phyloP scores from a whole-genome alignment of 2,888 invertebrate species.

The Blastobasis adustella region DNA sequence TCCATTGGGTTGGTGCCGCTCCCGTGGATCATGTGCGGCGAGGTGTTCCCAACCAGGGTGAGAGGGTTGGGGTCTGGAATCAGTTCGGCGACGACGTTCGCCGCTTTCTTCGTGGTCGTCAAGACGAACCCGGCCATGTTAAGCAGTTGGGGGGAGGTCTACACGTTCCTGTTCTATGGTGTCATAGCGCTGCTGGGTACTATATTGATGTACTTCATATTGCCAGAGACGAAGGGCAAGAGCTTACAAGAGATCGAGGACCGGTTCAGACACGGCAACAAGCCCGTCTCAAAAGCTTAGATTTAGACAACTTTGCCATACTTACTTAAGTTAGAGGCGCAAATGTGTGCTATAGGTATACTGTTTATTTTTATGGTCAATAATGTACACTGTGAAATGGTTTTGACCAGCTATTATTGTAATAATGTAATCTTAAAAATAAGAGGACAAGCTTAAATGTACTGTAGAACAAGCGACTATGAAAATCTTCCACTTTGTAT shows the following conservation, averaged over 20 bases:
- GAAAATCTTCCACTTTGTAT: too few species aligned
- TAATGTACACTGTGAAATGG: too few species aligned
- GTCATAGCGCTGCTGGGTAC: constrained; percentile 74
- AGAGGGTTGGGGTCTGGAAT: constrained; percentile 80
- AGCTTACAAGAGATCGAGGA: constrained; percentile 81
- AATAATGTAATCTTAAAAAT: too few species aligned
- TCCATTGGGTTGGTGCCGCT: constrained; percentile 78
- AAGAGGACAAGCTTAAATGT: too few species aligned
- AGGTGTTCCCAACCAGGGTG: constrained; percentile 78
- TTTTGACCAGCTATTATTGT: too few species aligned
- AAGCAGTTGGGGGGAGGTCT: constrained; percentile 67
- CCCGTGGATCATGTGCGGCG: constrained; percentile 85
- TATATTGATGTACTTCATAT: constrained; percentile 69
- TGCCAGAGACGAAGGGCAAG: constrained; percentile 82
- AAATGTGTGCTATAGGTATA: too few species aligned
- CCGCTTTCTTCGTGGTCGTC: constrained; percentile 78
- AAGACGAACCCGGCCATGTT: constrained; percentile 80
- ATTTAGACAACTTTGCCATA: background rate
- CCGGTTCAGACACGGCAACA: constrained; percentile 53
- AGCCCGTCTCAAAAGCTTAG: background rate
- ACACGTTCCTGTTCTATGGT: constrained; percentile 79
- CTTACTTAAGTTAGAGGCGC: constrained; percentile 4
- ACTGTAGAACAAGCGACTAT: too few species aligned
- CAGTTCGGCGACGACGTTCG: constrained; percentile 77
- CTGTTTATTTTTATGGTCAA: too few species aligned